Percentiles rank a stretch among this genome's conserved stretches.
Conservation (phyloP, 1,140 invertebrate genomes). For the Bombus pyrosoma region DNA sequence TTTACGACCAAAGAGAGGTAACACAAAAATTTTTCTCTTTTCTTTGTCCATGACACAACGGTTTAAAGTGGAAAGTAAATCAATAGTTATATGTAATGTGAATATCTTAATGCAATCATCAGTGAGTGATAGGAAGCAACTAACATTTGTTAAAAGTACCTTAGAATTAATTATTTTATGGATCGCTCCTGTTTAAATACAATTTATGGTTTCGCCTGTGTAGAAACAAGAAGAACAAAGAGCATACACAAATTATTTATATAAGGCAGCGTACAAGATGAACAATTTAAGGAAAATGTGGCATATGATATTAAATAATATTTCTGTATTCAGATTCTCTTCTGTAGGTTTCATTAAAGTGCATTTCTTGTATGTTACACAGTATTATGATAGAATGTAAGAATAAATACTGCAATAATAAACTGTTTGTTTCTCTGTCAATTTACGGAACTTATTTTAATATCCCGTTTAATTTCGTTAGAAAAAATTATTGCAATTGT, state of each 20-base stretch:
- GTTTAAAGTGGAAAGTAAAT: conserved; percentile 71
- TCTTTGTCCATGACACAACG: conserved; percentile 79
- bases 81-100: conserved; percentile 65
- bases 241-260: conserved; percentile 66
- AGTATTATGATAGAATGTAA: conserved; percentile 90
- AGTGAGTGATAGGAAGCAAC: conserved; percentile 20
- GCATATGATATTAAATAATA: conserved; percentile 50
- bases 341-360: conserved; percentile 93
- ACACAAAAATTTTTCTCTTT: conserved; percentile 75
- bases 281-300: conserved; percentile 41
- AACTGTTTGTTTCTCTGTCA: conserved; percentile 9
- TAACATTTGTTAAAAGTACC: conserved; percentile 36
- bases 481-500: no score
- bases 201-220: conserved; percentile 47
- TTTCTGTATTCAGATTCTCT: conserved; percentile 85
- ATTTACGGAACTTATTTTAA: neutral
- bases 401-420: conserved; percentile 77
- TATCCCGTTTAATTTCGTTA: neutral
- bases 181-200: conserved; percentile 65
- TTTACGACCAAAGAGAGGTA: conserved; percentile 74
- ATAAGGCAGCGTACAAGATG: conserved; percentile 35
- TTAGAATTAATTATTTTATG: conserved; percentile 64
- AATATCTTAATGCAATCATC: conserved; percentile 31
- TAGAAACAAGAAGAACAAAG: conserved; percentile 49
- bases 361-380: conserved; percentile 95